Evolutionary conservation across 2,888 invertebrate species (phyloP).

Genomic region (Pseudococcus longispinus): DNA sequence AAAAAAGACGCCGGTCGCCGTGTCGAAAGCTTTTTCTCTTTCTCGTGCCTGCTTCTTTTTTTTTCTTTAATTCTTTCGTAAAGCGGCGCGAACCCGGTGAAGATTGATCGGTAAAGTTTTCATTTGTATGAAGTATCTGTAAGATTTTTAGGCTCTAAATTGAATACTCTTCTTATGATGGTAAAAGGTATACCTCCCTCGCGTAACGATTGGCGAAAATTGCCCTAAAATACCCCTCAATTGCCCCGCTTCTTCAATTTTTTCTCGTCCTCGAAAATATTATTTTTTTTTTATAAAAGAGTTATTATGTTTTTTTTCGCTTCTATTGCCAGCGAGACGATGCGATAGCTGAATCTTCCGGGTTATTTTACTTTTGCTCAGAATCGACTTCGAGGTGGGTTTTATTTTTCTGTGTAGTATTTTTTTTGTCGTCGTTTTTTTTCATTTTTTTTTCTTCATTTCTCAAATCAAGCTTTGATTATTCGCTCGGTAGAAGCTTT

Average conservation of each 20-base stretch:
- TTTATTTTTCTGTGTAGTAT: not conserved
- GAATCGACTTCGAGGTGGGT: not conserved
- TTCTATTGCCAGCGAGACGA: not conserved
- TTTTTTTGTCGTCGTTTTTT: not conserved
- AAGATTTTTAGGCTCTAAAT: not conserved
- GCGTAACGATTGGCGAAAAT: not conserved
- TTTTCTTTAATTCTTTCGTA: not conserved
- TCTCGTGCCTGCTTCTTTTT: not conserved
- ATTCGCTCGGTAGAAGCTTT: not conserved
- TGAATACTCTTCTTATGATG: not conserved
- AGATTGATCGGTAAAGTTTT: constrained; percentile 16
- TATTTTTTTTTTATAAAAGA: not conserved
- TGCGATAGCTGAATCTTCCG: not conserved
- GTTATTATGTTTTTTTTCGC: not conserved
- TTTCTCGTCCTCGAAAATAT: not conserved
- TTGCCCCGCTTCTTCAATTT: not conserved
- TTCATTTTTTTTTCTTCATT: not conserved
- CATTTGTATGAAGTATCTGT: not conserved
- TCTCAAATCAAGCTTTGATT: not conserved
- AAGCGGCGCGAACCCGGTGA: not conserved
- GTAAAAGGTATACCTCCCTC: not conserved
- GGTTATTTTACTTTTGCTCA: not conserved
- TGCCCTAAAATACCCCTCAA: not conserved
- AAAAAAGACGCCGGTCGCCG: not conserved
- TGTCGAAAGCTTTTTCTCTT: not conserved